These are phyloP conservation scores for Tadarida brasiliensis DNA, from an alignment of 2,797 vertebrate species.

Conservation along the genomic window DNA sequence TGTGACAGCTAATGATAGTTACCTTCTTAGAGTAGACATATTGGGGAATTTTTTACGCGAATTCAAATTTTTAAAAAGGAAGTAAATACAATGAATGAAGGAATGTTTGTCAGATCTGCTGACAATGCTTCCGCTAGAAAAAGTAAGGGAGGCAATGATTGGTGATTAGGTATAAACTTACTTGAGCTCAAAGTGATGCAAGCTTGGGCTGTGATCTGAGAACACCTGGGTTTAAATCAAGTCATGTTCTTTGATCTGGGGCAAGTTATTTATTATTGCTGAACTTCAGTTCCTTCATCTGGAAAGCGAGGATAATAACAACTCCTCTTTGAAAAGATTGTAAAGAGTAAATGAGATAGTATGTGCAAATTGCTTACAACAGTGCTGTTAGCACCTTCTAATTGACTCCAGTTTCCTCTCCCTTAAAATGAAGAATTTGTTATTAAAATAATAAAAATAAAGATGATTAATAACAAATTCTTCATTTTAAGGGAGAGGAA, in stretches of 20 bases:
- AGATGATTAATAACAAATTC: neutral
- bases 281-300: neutral
- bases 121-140: neutral
- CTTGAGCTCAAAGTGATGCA: neutral
- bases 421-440: constrained; percentile 8
- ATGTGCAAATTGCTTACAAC: neutral
- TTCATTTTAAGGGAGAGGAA: constrained; percentile 11
- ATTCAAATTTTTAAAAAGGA: neutral
- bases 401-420: neutral
- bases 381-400: neutral
- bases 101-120: neutral
- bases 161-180: neutral
- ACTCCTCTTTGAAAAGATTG: neutral
- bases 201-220: neutral
- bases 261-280: constrained; percentile 5
- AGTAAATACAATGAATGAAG: constrained; percentile 6
- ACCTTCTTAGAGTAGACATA: neutral
- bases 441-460: no score
- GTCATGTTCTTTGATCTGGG: neutral
- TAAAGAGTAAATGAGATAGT: constrained; percentile 37
- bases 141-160: neutral
- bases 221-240: constrained; percentile 14
- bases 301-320: neutral
- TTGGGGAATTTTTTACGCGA: neutral
- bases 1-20: neutral